These are phyloP conservation scores for Formica aserva DNA, from an alignment of 2,888 invertebrate genomes.

Conservation along the genomic window DNA sequence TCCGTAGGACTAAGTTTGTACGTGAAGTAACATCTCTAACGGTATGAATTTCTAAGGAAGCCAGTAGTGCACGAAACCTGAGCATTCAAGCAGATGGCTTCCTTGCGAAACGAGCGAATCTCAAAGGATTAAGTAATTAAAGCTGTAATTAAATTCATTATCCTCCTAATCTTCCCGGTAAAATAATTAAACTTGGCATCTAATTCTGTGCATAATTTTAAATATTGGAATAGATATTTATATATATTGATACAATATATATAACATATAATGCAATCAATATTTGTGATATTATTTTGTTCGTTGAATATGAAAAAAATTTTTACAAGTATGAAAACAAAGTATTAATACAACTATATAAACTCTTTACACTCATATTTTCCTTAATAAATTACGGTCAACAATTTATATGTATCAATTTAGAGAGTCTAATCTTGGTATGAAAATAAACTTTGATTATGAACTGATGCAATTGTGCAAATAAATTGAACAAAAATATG, in stretches of 20 bases:
- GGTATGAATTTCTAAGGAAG: constrained; percentile 53
- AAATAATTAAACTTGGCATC: constrained; percentile 47
- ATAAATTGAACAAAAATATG: background rate
- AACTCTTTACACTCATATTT: background rate
- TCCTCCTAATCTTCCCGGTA: constrained; percentile 44
- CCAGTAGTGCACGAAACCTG: constrained; percentile 42
- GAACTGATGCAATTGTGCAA: background rate
- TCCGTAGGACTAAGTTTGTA: constrained; percentile 36
- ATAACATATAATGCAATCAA: background rate
- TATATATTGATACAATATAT: background rate
- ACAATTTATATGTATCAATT: background rate
- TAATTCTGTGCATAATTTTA: constrained; percentile 41
- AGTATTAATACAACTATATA: background rate
- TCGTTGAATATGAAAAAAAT: background rate
- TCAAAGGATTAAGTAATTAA: constrained; percentile 56
- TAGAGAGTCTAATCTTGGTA: background rate
- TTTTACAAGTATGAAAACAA: background rate
- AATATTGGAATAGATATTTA: constrained; percentile 17
- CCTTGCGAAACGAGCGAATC: constrained; percentile 53
- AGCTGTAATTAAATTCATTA: constrained; percentile 53
- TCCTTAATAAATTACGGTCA: background rate
- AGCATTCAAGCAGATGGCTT: constrained; percentile 53
- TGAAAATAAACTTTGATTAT: background rate
- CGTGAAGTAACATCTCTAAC: constrained; percentile 50
- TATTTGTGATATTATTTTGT: background rate